Base-by-base conservation (phyloP, 1,140 invertebrate species). In the Drosophila lacertosa region DNA sequence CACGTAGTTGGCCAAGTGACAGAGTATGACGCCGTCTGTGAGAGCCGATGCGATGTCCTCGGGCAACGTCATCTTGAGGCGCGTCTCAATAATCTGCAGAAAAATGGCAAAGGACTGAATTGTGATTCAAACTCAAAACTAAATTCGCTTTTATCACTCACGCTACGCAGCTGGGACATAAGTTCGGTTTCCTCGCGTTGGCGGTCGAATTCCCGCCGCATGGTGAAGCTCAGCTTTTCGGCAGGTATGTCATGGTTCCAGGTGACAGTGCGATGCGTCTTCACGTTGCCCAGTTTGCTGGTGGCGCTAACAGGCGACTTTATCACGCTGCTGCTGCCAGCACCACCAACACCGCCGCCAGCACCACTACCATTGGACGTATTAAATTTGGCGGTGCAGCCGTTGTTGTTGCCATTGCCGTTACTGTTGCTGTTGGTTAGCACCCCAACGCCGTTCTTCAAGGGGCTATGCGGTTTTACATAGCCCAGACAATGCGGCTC, bases 1-100 rank as follows among this genome's bases (percentile, higher is more conserved):
- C 64, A 99, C 96, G 91, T 97, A 95, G 91, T 98, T 98, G 29
- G 97, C 97, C 63, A 99, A 93, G 92, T 99, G 97, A 91, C 98
- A 98, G 7, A 99, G 92, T 53, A 98, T 96, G 22, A 99, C 97
- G 29, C 97, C 98, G 91, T 98, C 97, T 29, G 94, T 94, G 48
- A 99, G 91, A 37, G 96, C 96, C 40, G 96, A 94, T n/a, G 96
- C 94, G 63, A 98, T 92, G 91, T 98, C 96, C 79, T 95, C 95
- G 1, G 97, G 97, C 39, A 98, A 92, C 10, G 95, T 94, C 94
- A 98, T 96, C 93, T 98, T 98, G 74, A 98, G 92, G 62, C 96
- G 94, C 2, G 94, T 94, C 92, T 99, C 97, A 80, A 99, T 97
- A 66, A 97, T 96, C 97, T 98, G 90, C 1, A 55, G 32, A 10